Evolutionary conservation across 2,797 vertebrate species (phyloP), one percentile per base, ranked within the genome.

Genomic region (Urosaurus nigricauda): DNA sequence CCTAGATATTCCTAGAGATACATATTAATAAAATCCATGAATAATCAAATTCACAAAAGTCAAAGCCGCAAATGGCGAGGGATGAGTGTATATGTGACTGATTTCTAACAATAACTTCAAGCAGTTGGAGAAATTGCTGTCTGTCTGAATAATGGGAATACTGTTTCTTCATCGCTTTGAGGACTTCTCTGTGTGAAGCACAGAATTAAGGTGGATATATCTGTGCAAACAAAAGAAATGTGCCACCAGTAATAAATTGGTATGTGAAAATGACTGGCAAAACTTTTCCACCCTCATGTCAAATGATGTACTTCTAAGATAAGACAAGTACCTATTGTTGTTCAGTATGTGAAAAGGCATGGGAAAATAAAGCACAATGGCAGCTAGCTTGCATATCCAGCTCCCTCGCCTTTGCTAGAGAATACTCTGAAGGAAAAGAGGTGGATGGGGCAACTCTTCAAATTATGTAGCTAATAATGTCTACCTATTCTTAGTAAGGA

Each of bases 141-240:
- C 17, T 29, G 58, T 87, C 29, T 87, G n/a, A 80, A 87, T 13
- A 87, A 71, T 40, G 4, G n/a, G 5, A 29, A 78, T 43, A 29
- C 37, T 29, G 65, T 26, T 73, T 32, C 4, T 35, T 70, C 65
- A 70, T 70, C 35, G 58, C 24, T 73, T 43, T 87, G 51, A 73
- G 73, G 16, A 81, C 65, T 70, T 87, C 51, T 51, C 82, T 12
- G 29, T 83, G 40, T 51, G 65, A 53, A 87, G 29, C n/a, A 56
- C 24, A 56, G 63, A 79, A 87, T 71, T 87, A 73, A 87, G 37
- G 58, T 81, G 51, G 68, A 73, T 16, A 56, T 21, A 87, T 58
- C 68, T 81, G 5, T 73, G 51, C 68, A 73, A 43, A 47, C 53
- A 58, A 73, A 86, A 51, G 26, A 77, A 21, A 40, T 37, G 17